These are phyloP conservation scores for Mythimna pallens DNA, from an alignment of 2,888 invertebrate genomes.

Conservation along the genomic window DNA sequence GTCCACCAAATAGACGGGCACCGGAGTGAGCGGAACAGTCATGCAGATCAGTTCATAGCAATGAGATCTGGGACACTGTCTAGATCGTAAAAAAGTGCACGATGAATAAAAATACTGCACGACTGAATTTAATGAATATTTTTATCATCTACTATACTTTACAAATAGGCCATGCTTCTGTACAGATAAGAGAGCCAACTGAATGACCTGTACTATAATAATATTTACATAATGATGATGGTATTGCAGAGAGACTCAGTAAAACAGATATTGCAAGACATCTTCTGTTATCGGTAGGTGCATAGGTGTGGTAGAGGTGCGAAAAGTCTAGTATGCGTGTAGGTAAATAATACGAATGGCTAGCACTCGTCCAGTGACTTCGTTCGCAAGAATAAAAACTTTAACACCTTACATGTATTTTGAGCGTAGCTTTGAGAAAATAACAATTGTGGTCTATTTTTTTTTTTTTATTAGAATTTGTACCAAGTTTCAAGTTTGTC, in stretches of 20 bases:
- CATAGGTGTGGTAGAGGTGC: conserved; percentile 16
- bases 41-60: conserved; percentile 54
- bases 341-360: no score
- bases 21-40: conserved; percentile 32
- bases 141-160: conserved; percentile 19
- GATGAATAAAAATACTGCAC: conserved; percentile 37
- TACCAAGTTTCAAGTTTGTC: no score
- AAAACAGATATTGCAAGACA: conserved; percentile 5
- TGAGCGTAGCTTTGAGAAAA: no score
- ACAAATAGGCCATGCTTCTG: neutral
- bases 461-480: no score
- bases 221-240: conserved; percentile 41
- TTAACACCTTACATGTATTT: no score
- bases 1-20: conserved; percentile 56
- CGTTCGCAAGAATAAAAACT: no score
- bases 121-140: conserved; percentile 40
- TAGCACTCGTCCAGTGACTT: no score
- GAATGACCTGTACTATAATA: conserved; percentile 25
- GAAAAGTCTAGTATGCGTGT: conserved; percentile 18
- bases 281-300: conserved; percentile 18
- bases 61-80: conserved; percentile 55
- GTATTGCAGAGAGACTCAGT: conserved; percentile 1
- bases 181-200: neutral
- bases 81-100: conserved; percentile 44
- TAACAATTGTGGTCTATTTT: no score